Percentiles rank a stretch among this genome's conserved stretches.
phyloP scores from a whole-genome alignment of 2,113 vertebrate genomes.

The Oophaga pumilio region DNA sequence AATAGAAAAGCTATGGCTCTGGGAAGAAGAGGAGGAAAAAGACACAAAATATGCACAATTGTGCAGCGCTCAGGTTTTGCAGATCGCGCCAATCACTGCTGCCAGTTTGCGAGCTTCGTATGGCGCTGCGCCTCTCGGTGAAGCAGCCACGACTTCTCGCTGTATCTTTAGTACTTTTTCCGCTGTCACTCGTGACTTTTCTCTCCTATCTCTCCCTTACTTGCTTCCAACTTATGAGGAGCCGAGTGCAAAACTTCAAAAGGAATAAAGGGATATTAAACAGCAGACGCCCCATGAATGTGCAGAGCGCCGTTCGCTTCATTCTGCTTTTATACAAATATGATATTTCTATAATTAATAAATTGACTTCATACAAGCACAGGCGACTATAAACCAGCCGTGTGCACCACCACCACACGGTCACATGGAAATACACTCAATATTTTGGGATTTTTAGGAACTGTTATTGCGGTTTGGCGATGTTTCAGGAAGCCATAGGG shows the following conservation, averaged over 20 bases:
- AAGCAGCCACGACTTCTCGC: neutral
- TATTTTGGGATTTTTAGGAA: no score
- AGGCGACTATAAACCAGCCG: no score
- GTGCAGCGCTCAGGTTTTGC: neutral
- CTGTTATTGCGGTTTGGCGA: no score
- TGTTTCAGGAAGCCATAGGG: no score
- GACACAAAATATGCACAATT: neutral
- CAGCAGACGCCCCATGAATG: neutral
- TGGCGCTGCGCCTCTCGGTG: neutral
- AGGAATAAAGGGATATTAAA: neutral
- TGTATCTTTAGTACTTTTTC: neutral
- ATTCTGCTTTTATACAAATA: neutral
- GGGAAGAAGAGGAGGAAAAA: neutral
- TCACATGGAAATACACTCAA: no score
- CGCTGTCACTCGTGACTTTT: neutral
- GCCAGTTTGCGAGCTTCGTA: no score
- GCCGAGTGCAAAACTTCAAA: neutral
- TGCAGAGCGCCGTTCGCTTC: neutral
- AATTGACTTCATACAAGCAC: neutral
- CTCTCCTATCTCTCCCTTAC: neutral
- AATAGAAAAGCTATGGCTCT: no score
- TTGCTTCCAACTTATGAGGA: no score
- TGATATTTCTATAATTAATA: neutral
- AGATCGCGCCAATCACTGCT: neutral
- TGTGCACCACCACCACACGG: no score